Percentiles rank a stretch among this genome's conserved stretches.
Conservation (phyloP, 2,797 vertebrate species). For the Coreius guichenoti region DNA sequence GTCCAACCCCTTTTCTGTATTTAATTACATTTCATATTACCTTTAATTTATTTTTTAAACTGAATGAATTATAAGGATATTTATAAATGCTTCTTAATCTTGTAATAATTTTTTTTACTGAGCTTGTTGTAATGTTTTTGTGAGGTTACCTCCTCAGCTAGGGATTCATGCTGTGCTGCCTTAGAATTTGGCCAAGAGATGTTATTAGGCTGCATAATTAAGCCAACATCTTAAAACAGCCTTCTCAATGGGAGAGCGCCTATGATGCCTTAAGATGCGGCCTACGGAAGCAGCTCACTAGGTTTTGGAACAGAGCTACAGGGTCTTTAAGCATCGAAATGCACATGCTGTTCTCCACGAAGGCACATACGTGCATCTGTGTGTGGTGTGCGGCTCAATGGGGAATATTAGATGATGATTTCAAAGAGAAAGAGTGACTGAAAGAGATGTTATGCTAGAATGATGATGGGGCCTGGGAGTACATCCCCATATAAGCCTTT, state of each 20-base stretch:
- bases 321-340: constrained; percentile 20
- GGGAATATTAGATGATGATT: constrained; percentile 37
- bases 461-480: constrained; percentile 65
- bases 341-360: constrained; percentile 4
- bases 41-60: not conserved
- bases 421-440: constrained; percentile 30
- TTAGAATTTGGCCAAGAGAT: not conserved
- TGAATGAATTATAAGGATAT: not conserved
- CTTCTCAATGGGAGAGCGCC: not conserved
- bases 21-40: not conserved
- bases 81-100: not conserved
- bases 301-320: not conserved
- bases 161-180: constrained; percentile 10
- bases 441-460: constrained; percentile 40
- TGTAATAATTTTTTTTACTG: not conserved
- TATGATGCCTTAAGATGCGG: not conserved
- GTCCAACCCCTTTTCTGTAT: not conserved
- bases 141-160: not conserved
- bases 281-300: not conserved
- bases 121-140: not conserved
- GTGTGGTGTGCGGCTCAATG: not conserved
- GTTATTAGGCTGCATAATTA: constrained; percentile 18
- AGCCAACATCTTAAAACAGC: not conserved
- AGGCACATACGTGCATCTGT: constrained; percentile 30
- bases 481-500: constrained; percentile 67